Evolutionary conservation across 23 tunicate genomes (phyloP).

Genomic region (Trididemnum clinides): DNA sequence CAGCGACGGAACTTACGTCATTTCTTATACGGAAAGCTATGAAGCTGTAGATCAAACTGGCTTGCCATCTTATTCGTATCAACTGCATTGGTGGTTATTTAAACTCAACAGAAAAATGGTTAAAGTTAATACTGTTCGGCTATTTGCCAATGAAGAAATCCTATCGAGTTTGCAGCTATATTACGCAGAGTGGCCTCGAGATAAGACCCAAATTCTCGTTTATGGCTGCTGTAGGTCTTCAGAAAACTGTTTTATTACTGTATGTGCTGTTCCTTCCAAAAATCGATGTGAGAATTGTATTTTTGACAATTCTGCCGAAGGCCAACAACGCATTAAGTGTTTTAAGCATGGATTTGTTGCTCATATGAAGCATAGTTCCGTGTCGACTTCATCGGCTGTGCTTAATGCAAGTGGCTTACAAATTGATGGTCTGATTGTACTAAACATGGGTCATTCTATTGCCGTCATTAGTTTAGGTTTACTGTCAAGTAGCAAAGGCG

Average conservation of each 20-base stretch:
- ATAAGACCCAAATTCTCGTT: slow-evolving; percentile 66
- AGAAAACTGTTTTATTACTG: slow-evolving; percentile 68
- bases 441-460: slow-evolving; percentile 94
- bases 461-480: slow-evolving; percentile 78
- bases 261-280: slow-evolving; percentile 64
- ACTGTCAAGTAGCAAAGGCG: background rate
- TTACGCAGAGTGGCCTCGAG: slow-evolving; percentile 88
- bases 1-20: slow-evolving; percentile 61
- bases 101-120: slow-evolving; percentile 26
- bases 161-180: slow-evolving; percentile 7
- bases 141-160: slow-evolving; percentile 90
- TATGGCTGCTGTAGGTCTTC: slow-evolving; percentile 48
- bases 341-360: slow-evolving; percentile 72
- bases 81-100: slow-evolving; percentile 92
- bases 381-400: slow-evolving; percentile 39
- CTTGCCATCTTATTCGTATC: slow-evolving; percentile 42
- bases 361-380: slow-evolving; percentile 74
- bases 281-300: slow-evolving; percentile 51
- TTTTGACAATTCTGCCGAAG: background rate
- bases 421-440: slow-evolving; percentile 63
- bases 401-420: slow-evolving; percentile 56
- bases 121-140: slow-evolving; percentile 40
- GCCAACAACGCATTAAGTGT: background rate
- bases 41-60: slow-evolving; percentile 62
- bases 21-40: slow-evolving; percentile 81